Conservation (phyloP, 2,797 vertebrate genomes). For the Varecia variegata region DNA sequence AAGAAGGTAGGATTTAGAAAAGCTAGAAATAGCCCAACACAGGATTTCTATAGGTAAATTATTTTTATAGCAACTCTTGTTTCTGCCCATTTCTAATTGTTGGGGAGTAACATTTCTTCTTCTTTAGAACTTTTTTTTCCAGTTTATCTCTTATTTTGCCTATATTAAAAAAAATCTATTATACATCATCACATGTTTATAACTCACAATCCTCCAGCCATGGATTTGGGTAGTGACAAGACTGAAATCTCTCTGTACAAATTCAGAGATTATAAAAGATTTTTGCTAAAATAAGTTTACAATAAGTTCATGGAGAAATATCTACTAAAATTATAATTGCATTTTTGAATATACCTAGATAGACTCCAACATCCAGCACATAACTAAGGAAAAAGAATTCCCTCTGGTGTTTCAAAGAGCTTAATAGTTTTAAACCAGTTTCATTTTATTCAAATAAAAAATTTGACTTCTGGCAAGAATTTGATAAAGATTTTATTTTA, state of each 20-base stretch:
- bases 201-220: neutral
- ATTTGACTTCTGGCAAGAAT: neutral
- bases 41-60: neutral
- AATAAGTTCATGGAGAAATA: neutral
- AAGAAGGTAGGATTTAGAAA: constrained; percentile 7
- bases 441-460: constrained; percentile 17
- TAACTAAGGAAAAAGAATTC: neutral
- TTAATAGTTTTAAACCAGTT: constrained; percentile 10
- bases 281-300: constrained; percentile 13
- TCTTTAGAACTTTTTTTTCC: neutral
- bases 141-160: neutral
- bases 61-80: neutral
- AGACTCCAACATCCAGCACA: neutral
- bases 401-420: neutral
- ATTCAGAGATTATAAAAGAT: neutral
- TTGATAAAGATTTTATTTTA: constrained; percentile 24
- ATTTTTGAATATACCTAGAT: neutral
- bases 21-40: neutral
- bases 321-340: neutral
- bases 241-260: constrained; percentile 4
- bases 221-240: neutral
- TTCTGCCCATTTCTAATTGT: neutral
- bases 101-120: neutral
- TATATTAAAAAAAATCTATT: neutral
- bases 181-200: neutral